Evolutionary conservation across 92 coral and sea anemone species (phyloP).

Genomic region (Palythoa heliodiscus): DNA sequence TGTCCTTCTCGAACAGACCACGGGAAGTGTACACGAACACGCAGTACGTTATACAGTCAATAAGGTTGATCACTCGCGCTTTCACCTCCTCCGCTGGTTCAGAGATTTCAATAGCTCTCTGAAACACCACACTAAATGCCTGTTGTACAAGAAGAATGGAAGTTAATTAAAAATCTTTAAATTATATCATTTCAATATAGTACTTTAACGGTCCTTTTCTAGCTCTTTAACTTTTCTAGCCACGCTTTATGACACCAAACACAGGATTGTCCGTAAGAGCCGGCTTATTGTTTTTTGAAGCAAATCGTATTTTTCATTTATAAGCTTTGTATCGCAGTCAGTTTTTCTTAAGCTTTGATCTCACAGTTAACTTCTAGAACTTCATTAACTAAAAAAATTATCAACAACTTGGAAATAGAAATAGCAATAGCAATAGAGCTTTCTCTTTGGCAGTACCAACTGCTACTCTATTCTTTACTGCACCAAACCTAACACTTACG

Average conservation of each 20-base stretch:
- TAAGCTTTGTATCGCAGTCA: too few relatives aligned
- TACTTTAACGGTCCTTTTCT: not conserved
- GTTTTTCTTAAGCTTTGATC: too few relatives aligned
- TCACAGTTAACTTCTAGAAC: too few relatives aligned
- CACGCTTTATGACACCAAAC: too few relatives aligned
- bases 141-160: constrained; percentile 30
- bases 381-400: too few relatives aligned
- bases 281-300: too few relatives aligned
- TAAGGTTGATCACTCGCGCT: constrained; percentile 86
- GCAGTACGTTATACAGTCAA: constrained; percentile 96
- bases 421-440: too few relatives aligned
- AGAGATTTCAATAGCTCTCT: constrained; percentile 92
- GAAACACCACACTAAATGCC: constrained; percentile 99
- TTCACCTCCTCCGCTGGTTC: constrained; percentile 97
- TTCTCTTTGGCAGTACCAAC: not conserved
- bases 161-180: not conserved
- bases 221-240: not conserved
- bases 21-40: constrained; percentile 96
- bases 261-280: too few relatives aligned
- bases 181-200: not conserved
- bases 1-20: constrained; percentile 98
- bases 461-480: not conserved
- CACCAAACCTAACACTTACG: not conserved
- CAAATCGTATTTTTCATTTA: too few relatives aligned
- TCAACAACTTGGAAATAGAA: too few relatives aligned